These are phyloP conservation scores for Trichacis sp. DNA, from an alignment of 2,888 invertebrate genomes.

Conservation along the genomic window DNA sequence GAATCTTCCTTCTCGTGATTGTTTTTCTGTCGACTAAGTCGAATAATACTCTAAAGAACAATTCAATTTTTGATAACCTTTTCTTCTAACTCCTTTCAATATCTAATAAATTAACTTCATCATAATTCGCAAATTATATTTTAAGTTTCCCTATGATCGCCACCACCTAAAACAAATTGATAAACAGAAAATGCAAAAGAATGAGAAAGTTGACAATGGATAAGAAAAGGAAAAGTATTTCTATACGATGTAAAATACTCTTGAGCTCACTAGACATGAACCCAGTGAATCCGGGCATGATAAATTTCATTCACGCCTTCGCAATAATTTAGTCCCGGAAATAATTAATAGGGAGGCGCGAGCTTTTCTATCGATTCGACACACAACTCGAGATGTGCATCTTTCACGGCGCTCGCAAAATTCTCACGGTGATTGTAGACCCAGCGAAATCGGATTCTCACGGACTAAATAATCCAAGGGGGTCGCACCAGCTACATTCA, in stretches of 20 bases:
- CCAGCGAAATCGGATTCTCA: constrained; percentile 35
- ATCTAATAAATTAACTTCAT: no score
- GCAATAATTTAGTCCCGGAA: constrained; percentile 27
- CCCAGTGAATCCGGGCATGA: constrained; percentile 5
- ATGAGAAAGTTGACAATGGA: not conserved
- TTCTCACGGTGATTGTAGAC: constrained; percentile 31
- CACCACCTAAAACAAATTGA: no score
- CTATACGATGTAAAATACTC: constrained; percentile 10
- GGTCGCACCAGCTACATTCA: constrained; percentile 34
- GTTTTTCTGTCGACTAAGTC: no score
- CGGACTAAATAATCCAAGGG: constrained; percentile 42
- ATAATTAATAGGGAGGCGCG: constrained; percentile 34
- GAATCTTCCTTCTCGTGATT: no score
- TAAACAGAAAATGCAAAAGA: not conserved
- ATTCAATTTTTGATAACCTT: no score
- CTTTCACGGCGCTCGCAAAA: constrained; percentile 24
- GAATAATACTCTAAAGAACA: no score
- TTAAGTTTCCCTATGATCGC: no score
- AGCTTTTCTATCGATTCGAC: constrained; percentile 31
- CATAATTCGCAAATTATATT: no score
- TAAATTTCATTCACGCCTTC: constrained; percentile 19
- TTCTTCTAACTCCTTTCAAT: no score
- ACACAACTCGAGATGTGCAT: constrained; percentile 16
- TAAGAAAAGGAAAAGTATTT: not conserved
- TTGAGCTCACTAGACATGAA: not conserved